Percentiles rank a stretch among this genome's conserved stretches.
Evolutionary conservation across 2,888 invertebrate species (phyloP).

Genomic region (Dexiosoma caninum): DNA sequence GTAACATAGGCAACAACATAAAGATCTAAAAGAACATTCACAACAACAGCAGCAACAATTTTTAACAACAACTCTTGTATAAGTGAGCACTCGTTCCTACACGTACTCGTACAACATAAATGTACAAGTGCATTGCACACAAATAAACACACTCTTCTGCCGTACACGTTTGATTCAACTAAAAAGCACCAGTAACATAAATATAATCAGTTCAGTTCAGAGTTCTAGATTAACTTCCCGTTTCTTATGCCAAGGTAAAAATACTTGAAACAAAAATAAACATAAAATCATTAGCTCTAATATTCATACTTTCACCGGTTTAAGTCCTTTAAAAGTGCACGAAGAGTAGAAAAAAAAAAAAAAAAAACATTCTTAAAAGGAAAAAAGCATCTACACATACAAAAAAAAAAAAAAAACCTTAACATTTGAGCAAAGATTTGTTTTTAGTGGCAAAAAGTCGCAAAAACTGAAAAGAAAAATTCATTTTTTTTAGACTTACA

Average conservation of each 20-base stretch:
- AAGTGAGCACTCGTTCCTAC: not conserved
- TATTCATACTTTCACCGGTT: not conserved
- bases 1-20: constrained; percentile 43
- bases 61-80: constrained; percentile 30
- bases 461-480: not conserved
- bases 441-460: constrained; percentile 6
- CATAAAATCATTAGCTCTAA: constrained; percentile 48
- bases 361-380: not conserved
- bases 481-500: not conserved
- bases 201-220: constrained; percentile 46
- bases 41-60: constrained; percentile 13
- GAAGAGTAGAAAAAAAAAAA: not conserved
- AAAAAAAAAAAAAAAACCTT: constrained; percentile 8
- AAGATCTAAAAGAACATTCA: constrained; percentile 9
- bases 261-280: constrained; percentile 40
- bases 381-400: not conserved
- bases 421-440: constrained; percentile 13
- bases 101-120: not conserved
- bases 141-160: not conserved
- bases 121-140: not conserved
- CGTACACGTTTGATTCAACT: not conserved
- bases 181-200: constrained; percentile 39
- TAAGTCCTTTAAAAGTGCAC: not conserved
- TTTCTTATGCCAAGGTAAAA: constrained; percentile 59
- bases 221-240: constrained; percentile 57